Base-by-base conservation (phyloP, 37 sponge, comb jelly and placozoan genomes). In the Halichondria panicea region DNA sequence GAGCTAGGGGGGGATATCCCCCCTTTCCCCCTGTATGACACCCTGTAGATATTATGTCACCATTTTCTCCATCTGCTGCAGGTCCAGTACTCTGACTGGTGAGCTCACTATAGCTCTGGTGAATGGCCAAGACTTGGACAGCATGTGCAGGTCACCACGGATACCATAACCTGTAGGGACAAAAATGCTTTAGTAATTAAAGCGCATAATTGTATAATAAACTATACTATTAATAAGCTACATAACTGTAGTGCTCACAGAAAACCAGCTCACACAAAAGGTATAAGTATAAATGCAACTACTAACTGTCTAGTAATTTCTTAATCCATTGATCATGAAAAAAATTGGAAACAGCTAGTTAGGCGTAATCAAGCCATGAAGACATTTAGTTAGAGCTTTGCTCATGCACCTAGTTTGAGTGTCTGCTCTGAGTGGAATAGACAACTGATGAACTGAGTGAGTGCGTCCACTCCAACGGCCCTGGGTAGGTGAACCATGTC, bases 121-220 rank as follows among this genome's bases (percentile, higher is more conserved):
- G 77, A 84, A 92, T 1, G 63, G 70, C 86, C 85, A 84, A 0
- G 93, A 71, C 63, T 62, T 76, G 0, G 64, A 82, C 63, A 92
- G 66, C 86, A 92, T 84, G 9, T 54, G 18, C 65, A 92, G 40
- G 75, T 92, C 93, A 24, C 78, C 81, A 2, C 72, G 59, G 34
- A 92, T 58, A n/a, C 77, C 68, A 67, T 84, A 92, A 1, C 91
- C 87, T 84, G 37, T 4, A 32, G 27, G 1, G 37, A 3, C 21
- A 61, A 56, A 30, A 72, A 37, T 6, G 11, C 31, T 8, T 12
- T 66, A 66, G 39, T 5, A 66, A 42, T 34, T 15, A 66, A 35
- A 11, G 42, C 42, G n/a, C n/a, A 35, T 34, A 22, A 33, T 19
- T 34, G 40, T 48, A 12, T 59, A 59, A 59, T 24, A 59, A 8